Base-by-base conservation (phyloP, 2,888 invertebrate genomes). In the Ophion ellenae region DNA sequence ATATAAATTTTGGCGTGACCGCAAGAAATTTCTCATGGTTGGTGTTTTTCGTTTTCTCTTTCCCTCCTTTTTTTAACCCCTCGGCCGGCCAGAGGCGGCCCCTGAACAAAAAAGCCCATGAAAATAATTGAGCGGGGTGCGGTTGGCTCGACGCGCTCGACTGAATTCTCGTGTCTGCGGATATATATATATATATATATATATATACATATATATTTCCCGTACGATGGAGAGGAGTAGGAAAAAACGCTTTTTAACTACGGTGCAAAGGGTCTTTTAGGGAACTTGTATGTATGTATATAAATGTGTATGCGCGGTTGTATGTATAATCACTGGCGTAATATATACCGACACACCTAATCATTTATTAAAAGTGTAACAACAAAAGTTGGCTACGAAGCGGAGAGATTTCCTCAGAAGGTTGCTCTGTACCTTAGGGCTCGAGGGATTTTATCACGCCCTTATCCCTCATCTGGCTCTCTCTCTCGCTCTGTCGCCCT, bases 321-420 rank as follows among this genome's bases (percentile, higher is more conserved):
- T 36, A 36, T 1, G 36, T 36, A 36, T 36, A 36, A 2, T 36
- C 36, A 36, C 36, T 5, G 36, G 2, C 36, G 1, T 36, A 0
- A 6, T 36, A 36, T 36, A 36, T 1, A 79, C 59, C 70, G 70
- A 75, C 82, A 70, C 75, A 79, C 85, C 82, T 82, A 85, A 85
- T 85, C 82, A 85, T 85, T 81, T 85, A 85, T 82, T 78, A 78
- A 85, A 79, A 75, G 75, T 81, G 81, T 85, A 85, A 82, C 81
- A 85, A 85, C 81, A 85, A 85, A 84, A 80, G 83, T 84, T 84
- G 83, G 79, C 69, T 67, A 45, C 74, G 40, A 64, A 24, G 45
- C 70, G 61, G 69, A 40, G 24, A 28, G 47, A 47, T 70, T 45
- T 36, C 61, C 53, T 83, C 71, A 57, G 66, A n/a, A 36, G 36